Base-by-base conservation (phyloP, 2,888 invertebrate species). In the Lepidochitona cinerea region DNA sequence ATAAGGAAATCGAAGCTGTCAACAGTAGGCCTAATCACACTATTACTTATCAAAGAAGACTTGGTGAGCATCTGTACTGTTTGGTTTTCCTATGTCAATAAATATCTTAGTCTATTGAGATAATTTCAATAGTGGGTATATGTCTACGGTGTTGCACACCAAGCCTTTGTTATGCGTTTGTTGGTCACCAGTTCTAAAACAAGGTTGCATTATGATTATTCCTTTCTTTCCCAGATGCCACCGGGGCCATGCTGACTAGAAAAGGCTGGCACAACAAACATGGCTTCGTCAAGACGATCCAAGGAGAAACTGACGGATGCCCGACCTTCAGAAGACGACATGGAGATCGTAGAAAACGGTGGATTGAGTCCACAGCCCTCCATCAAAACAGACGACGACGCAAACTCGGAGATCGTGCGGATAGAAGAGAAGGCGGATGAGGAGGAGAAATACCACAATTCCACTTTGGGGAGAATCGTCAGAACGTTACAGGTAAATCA, bases 351-450 rank as follows among this genome's bases (percentile, higher is more conserved):
- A 71, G 87, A 87, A 74, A 87, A 87, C 79, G 87, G 87, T 29
- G 86, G 85, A 33, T 75, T 87, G 37, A 86, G 86, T 75, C 86
- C 86, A 0, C 84, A 84, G 65, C 79, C 83, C 32, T 87, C 86
- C 1, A 74, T 84, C 1, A 78, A 80, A 66, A 83, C 84, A 9
- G 84, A 84, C 14, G 86, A 87, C 59, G 88, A 88, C 77, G 84
- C 82, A 1, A 86, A 85, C 71, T 88, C 88, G 37, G 88, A 88
- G 73, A 88, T 88, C 41, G 79, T 88, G 6, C 83, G 87, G 33
- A 86, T 87, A 36, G 88, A 88, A 76, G 84, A 86, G 72, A 79
- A 80, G 36, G 84, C 81, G 26, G 75, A 79, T 7, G 78, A 77
- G 49, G 84, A 84, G 14, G 81, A 82, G 18, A 75, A 76, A 1